phyloP scores from a whole-genome alignment of 2,888 invertebrate genomes.

The Elgonia sp. region DNA sequence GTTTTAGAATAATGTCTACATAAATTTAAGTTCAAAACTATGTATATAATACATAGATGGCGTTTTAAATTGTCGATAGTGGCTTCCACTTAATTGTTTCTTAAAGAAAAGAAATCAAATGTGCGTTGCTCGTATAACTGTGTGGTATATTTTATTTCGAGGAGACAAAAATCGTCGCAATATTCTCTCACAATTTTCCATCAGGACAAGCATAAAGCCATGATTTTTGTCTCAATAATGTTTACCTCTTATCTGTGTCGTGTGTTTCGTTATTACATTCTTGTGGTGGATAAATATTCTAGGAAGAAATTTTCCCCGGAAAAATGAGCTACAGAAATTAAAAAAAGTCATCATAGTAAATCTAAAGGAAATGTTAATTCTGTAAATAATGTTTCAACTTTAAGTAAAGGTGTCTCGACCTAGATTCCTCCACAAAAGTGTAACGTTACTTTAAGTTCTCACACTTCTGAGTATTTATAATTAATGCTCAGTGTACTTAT shows the following conservation, averaged over 20 bases:
- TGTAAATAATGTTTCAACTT: too few species aligned
- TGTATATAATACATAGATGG: constrained; percentile 70
- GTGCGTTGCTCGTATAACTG: constrained; percentile 61
- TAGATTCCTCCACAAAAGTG: constrained; percentile 8
- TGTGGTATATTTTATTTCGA: constrained; percentile 57
- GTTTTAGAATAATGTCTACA: constrained; percentile 41
- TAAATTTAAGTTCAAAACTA: constrained; percentile 51
- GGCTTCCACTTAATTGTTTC: constrained; percentile 68
- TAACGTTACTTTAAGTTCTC: constrained; percentile 32
- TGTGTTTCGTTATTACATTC: constrained; percentile 22
- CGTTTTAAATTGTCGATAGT: constrained; percentile 59
- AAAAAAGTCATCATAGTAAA: too few species aligned
- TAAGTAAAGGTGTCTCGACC: background rate
- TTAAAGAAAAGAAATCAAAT: constrained; percentile 45
- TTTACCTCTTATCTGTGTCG: constrained; percentile 27
- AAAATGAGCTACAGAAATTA: too few species aligned
- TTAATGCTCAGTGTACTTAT: constrained; percentile 16
- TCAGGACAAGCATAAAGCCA: background rate
- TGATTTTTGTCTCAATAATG: constrained; percentile 10
- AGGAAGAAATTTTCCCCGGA: background rate
- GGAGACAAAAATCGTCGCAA: constrained; percentile 11
- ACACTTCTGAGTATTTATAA: constrained; percentile 36
- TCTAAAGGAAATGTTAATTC: too few species aligned
- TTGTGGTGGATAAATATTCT: background rate
- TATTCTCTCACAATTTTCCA: background rate